These are phyloP conservation scores for Lota lota DNA, from an alignment of 2,113 vertebrate species.

Conservation along the genomic window DNA sequence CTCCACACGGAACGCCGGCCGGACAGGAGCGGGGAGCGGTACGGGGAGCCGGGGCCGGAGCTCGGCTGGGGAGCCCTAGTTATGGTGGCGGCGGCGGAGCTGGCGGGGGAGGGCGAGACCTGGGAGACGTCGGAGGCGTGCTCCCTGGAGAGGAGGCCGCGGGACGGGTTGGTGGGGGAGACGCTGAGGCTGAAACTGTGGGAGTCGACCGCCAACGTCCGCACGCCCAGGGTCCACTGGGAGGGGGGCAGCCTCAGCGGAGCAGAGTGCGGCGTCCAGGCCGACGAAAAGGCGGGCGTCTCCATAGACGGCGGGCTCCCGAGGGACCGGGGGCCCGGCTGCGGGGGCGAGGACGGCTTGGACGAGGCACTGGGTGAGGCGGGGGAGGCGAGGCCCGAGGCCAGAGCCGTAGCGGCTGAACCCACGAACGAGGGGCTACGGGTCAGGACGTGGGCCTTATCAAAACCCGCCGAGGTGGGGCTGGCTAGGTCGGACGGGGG, in stretches of 20 bases:
- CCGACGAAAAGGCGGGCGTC: constrained; percentile 40
- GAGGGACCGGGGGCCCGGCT: constrained; percentile 35
- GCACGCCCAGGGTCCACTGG: constrained; percentile 68
- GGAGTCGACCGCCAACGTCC: constrained; percentile 66
- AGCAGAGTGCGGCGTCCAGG: constrained; percentile 39
- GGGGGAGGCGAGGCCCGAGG: constrained; percentile 34
- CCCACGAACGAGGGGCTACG: constrained; percentile 31
- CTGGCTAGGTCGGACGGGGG: constrained; percentile 36
- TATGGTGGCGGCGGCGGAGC: neutral
- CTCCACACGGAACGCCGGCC: constrained; percentile 63
- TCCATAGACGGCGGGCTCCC: constrained; percentile 64
- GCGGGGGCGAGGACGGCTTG: constrained; percentile 26
- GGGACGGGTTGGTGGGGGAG: constrained; percentile 34
- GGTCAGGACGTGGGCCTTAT: constrained; percentile 24
- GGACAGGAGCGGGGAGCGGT: constrained; percentile 54
- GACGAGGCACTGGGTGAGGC: constrained; percentile 14
- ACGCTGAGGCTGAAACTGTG: constrained; percentile 54
- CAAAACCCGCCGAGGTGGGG: constrained; percentile 21
- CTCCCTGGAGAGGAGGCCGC: constrained; percentile 42
- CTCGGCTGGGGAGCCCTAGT: constrained; percentile 38
- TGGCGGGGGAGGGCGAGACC: constrained; percentile 16
- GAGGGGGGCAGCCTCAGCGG: constrained; percentile 50
- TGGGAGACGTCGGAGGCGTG: constrained; percentile 37
- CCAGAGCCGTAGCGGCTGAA: constrained; percentile 22
- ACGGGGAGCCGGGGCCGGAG: constrained; percentile 61